Percentiles rank a stretch among this genome's conserved stretches.
phyloP scores from a whole-genome alignment of 2,113 vertebrate species.

The Epinephelus moara region DNA sequence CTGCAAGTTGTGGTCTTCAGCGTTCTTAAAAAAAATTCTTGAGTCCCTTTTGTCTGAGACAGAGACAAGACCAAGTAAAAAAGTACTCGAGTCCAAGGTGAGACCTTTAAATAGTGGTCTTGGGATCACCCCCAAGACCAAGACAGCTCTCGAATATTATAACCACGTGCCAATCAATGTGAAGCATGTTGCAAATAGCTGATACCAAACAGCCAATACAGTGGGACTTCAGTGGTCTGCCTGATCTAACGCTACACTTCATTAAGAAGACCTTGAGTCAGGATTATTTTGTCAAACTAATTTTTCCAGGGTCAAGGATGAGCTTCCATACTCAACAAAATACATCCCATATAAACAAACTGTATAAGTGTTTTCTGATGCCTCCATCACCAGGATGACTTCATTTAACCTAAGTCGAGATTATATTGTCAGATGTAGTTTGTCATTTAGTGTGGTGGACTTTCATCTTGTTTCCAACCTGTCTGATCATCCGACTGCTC shows the following conservation, averaged over 20 bases:
- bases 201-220: neutral
- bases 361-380: neutral
- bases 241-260: neutral
- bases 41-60: no score
- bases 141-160: no score
- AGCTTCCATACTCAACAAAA: neutral
- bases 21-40: no score
- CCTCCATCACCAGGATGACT: neutral
- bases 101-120: no score
- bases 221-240: no score
- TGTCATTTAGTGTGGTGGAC: neutral
- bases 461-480: neutral
- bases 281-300: neutral
- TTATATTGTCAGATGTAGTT: neutral
- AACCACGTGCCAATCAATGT: neutral
- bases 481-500: neutral
- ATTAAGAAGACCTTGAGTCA: neutral
- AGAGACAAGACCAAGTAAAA: no score
- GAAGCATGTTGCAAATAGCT: neutral
- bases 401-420: neutral
- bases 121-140: no score
- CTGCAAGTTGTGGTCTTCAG: no score
- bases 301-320: slow-evolving; percentile 4
- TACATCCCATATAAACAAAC: neutral
- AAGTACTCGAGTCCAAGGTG: no score